Base-by-base conservation (phyloP, 1,140 invertebrate species). In the Drosophila pruinosa region DNA sequence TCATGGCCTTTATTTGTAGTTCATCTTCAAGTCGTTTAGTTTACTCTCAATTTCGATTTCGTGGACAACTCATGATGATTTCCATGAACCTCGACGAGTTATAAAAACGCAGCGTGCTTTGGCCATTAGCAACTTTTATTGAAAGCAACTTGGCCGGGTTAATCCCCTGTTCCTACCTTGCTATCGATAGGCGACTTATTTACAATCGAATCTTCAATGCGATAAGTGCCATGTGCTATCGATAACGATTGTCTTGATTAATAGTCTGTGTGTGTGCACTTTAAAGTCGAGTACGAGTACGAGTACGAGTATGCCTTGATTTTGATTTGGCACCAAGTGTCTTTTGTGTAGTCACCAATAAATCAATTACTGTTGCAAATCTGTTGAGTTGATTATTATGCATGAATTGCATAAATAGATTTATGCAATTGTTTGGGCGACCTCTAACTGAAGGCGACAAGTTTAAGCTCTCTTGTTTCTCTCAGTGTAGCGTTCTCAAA, bases 381-480 rank as follows among this genome's bases (percentile, higher is more conserved):
- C 6, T 12, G 62, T 31, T 57, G 14, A 4, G 21, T 34, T 43
- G n/a, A 48, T 63, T 63, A 63, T 24, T 19, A 48, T 48, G 34
- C 50, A 71, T 68, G 70, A 72, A 36, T 72, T 72, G 70, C 64
- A 70, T 57, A 63, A 70, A 63, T 57, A 63, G 63, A 63, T 21
- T 47, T 38, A 52, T 62, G 48, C 45, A 52, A 53, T 39, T 57
- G 53, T 24, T n/a, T n/a, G n/a, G n/a, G n/a, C n/a, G n/a, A n/a
- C 36, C 21, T 10, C 22, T 15, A 10, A 12, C 2, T 24, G 15
- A 54, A 3, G 43, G 43, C 43, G 43, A 21, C 43, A 47, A 56
- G 19, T 28, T 14, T 15, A 28, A 52, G 26, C 19, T n/a, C n/a
- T n/a, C n/a, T n/a, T 12, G 5, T 58, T 58, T 31, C 22, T 31